These are phyloP conservation scores for Teleogryllus oceanicus DNA, from an alignment of 2,888 invertebrate species.

Conservation along the genomic window DNA sequence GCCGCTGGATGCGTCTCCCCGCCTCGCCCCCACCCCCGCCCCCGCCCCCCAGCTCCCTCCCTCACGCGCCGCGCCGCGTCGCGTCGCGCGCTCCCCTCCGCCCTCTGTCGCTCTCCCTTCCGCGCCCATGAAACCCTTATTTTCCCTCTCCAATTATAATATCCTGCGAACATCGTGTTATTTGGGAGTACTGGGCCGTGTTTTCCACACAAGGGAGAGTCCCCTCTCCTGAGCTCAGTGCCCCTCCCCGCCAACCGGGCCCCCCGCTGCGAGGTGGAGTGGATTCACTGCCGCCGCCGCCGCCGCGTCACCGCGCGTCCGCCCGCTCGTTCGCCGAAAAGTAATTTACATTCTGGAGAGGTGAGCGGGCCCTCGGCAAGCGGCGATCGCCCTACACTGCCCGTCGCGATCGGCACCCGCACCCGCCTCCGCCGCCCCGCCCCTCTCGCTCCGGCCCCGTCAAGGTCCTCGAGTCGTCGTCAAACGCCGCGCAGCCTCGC, in stretches of 20 bases:
- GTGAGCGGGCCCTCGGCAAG: background rate
- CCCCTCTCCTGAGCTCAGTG: background rate
- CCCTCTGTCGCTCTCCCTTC: background rate
- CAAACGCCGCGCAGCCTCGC: background rate
- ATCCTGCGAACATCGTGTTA: background rate
- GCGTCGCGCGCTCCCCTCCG: background rate
- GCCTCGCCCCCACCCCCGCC: too few relatives aligned
- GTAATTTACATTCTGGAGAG: constrained; percentile 31
- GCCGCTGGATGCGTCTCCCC: background rate
- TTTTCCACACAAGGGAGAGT: constrained; percentile 6
- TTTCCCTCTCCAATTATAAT: constrained; percentile 25
- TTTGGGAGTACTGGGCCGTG: constrained; percentile 4
- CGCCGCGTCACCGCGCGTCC: background rate
- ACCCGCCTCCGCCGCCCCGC: background rate
- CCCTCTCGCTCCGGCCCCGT: background rate
- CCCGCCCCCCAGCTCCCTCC: background rate
- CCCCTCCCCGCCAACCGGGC: background rate
- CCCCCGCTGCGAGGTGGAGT: background rate
- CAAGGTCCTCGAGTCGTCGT: too few relatives aligned
- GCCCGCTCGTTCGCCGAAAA: constrained; percentile 26
- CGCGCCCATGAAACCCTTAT: background rate
- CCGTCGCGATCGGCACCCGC: background rate
- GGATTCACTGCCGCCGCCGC: background rate
- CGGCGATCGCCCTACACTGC: background rate
- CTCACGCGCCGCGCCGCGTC: background rate